These are phyloP conservation scores for Kryptolebias ocellatus DNA, from an alignment of 2,797 vertebrate genomes.

Conservation along the genomic window DNA sequence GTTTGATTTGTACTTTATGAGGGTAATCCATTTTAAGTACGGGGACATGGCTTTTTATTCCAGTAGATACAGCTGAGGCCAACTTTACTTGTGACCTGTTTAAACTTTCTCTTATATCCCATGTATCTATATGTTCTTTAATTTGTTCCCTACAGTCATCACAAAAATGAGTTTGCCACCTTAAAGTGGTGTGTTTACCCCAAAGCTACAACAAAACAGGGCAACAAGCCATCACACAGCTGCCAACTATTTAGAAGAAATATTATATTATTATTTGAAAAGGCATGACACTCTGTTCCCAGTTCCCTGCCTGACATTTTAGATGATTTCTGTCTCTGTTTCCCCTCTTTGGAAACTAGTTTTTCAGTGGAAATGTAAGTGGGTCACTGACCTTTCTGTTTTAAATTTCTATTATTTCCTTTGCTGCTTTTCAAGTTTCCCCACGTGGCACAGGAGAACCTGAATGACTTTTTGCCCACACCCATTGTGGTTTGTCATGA, in stretches of 20 bases:
- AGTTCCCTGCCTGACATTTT: neutral
- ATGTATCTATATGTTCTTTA: too few species aligned
- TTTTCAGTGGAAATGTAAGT: slow-evolving; percentile 18
- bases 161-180: too few species aligned
- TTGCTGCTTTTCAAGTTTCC: slow-evolving; percentile 50
- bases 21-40: neutral
- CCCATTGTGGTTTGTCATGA: slow-evolving; percentile 33
- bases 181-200: too few species aligned
- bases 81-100: neutral
- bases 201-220: too few species aligned
- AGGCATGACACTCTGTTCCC: neutral
- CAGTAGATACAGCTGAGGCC: neutral
- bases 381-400: slow-evolving; percentile 17
- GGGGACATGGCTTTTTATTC: neutral
- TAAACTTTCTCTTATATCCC: neutral
- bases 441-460: slow-evolving; percentile 23
- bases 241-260: too few species aligned
- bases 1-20: neutral
- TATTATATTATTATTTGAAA: too few species aligned
- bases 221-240: too few species aligned
- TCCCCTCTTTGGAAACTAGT: neutral
- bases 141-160: too few species aligned
- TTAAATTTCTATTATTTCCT: slow-evolving; percentile 28
- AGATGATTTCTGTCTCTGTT: neutral
- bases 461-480: slow-evolving; percentile 33